These are phyloP conservation scores for Melospiza georgiana DNA, from an alignment of 2,113 vertebrate species.

Conservation along the genomic window DNA sequence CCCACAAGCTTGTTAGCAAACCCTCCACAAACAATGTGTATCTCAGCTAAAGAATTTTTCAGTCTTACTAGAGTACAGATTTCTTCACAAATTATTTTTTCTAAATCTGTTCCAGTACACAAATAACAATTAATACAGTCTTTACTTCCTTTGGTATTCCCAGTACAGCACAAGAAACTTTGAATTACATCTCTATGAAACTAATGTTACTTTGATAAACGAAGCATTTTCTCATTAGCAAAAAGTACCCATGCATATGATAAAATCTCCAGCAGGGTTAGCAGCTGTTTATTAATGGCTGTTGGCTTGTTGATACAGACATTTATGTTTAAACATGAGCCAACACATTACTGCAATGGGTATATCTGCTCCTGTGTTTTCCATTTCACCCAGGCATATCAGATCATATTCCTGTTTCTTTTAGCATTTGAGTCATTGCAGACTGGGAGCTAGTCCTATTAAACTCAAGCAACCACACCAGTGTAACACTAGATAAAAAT, in stretches of 20 bases:
- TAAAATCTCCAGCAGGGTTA: constrained; percentile 56
- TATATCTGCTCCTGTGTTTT: constrained; percentile 26
- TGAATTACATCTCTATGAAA: constrained; percentile 58
- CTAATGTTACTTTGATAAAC: constrained; percentile 59
- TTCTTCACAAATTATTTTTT: neutral
- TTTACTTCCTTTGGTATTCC: constrained; percentile 2
- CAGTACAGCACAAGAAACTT: neutral
- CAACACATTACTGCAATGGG: constrained; percentile 45
- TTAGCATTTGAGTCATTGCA: neutral
- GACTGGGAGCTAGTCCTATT: neutral
- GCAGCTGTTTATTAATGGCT: constrained; percentile 68
- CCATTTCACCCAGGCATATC: constrained; percentile 41
- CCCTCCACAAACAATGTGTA: neutral
- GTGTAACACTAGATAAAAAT: neutral
- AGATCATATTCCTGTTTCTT: constrained; percentile 1
- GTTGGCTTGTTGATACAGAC: constrained; percentile 60
- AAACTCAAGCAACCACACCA: neutral
- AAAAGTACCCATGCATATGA: constrained; percentile 57
- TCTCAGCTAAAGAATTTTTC: neutral
- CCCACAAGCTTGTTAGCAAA: neutral
- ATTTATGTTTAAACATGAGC: constrained; percentile 67
- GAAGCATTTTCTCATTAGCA: constrained; percentile 68
- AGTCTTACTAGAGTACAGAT: neutral
- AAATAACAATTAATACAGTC: neutral
- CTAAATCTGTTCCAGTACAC: neutral